A percentile compares a stretch with the other conserved stretches of the same genome.
Evolutionary conservation across 2,797 vertebrate species (phyloP).

Genomic region (Hydrolagus colliei): DNA sequence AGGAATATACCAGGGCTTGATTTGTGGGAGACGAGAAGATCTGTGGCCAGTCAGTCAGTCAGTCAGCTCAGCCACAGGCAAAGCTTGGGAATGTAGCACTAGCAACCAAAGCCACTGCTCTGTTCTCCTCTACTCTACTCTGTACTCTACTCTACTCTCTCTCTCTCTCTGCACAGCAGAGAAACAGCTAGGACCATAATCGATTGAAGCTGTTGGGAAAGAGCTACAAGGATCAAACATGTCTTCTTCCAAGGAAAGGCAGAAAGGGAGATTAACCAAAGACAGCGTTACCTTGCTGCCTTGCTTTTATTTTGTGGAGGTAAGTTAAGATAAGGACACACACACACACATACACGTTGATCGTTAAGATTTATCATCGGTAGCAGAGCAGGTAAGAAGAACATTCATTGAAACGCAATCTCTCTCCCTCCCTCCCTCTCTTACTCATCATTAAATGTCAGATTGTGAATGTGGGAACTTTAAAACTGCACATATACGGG

Average conservation of each 20-base stretch:
- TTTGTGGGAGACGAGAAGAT: neutral
- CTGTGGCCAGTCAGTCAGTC: too few relatives aligned
- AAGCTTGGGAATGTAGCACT: neutral
- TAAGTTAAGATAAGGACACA: constrained; percentile 49
- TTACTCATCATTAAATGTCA: too few relatives aligned
- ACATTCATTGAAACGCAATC: too few relatives aligned
- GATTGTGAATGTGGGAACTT: too few relatives aligned
- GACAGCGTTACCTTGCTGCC: constrained; percentile 90
- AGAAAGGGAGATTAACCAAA: constrained; percentile 73
- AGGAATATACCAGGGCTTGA: neutral
- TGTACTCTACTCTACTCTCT: too few relatives aligned
- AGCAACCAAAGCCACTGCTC: neutral
- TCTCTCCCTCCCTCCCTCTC: too few relatives aligned
- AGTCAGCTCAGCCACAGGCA: neutral
- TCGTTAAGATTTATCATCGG: too few relatives aligned
- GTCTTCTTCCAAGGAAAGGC: constrained; percentile 78
- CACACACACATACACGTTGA: too few relatives aligned
- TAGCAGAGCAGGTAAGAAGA: too few relatives aligned
- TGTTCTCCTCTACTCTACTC: too few relatives aligned
- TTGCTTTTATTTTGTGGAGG: constrained; percentile 97
- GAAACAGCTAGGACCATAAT: neutral
- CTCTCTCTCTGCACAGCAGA: neutral
- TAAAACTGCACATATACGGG: too few relatives aligned
- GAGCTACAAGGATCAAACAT: constrained; percentile 52
- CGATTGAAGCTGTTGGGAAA: neutral